These are phyloP conservation scores for Chelonia mydas DNA, from an alignment of 2,797 vertebrate species.

Conservation along the genomic window DNA sequence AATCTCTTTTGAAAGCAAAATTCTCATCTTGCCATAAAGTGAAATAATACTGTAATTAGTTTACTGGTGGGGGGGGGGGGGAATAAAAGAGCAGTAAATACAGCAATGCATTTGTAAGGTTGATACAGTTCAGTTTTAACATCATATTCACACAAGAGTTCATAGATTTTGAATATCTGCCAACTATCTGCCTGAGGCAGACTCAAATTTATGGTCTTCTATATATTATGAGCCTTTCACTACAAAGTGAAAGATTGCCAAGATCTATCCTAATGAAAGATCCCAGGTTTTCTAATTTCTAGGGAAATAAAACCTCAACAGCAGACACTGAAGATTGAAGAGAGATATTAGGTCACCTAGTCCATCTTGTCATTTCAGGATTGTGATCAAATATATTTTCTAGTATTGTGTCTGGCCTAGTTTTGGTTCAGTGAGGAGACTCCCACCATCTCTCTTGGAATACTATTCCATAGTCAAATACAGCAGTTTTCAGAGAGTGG, in stretches of 20 bases:
- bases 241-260: neutral
- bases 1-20: neutral
- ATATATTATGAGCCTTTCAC: neutral
- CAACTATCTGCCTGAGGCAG: neutral
- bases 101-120: neutral
- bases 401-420: conserved; percentile 14
- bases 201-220: neutral
- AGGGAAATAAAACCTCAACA: conserved; percentile 18
- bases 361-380: neutral
- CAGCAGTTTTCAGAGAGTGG: neutral
- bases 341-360: conserved; percentile 1
- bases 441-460: conserved; percentile 11
- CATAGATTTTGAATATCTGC: neutral
- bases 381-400: neutral
- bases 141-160: neutral
- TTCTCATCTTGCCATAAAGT: neutral
- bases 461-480: neutral
- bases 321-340: neutral
- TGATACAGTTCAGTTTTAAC: neutral
- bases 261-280: neutral
- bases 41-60: neutral
- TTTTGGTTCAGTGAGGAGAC: conserved; percentile 21
- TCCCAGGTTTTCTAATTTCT: neutral
- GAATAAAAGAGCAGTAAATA: neutral
- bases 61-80: neutral